Conservation (phyloP, 2,888 invertebrate species). For the Erpobdella octoculata region DNA sequence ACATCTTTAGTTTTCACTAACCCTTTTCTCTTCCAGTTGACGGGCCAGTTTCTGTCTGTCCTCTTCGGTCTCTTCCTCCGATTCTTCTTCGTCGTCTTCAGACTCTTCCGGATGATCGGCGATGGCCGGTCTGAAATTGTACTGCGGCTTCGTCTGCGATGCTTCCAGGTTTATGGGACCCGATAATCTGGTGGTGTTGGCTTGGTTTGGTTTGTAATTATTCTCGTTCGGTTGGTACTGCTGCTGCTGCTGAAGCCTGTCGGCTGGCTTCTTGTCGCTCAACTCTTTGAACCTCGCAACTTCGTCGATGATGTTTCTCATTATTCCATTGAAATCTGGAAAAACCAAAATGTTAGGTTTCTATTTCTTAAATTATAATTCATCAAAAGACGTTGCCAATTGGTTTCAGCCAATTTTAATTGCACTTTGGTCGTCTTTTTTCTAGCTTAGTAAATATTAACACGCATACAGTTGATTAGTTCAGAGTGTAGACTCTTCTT, state of each 20-base stretch:
- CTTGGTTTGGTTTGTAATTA: not conserved
- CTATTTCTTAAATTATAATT: not conserved
- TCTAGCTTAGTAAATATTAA: no score
- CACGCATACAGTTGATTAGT: no score
- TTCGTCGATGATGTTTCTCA: not conserved
- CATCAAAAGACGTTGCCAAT: not conserved
- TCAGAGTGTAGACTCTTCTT: not conserved
- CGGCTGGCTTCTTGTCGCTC: not conserved
- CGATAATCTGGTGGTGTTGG: slow-evolving; percentile 8
- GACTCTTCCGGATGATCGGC: slow-evolving; percentile 8
- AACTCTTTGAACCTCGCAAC: slow-evolving; percentile 5
- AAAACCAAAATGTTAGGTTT: no score
- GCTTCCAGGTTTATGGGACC: slow-evolving; percentile 13
- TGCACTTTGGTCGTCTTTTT: not conserved
- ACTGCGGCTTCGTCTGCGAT: slow-evolving; percentile 2
- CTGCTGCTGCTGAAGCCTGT: not conserved
- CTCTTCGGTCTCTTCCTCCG: not conserved
- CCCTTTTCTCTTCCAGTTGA: not conserved
- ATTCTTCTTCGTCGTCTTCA: slow-evolving; percentile 11
- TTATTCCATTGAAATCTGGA: slow-evolving; percentile 16
- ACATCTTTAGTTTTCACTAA: no score
- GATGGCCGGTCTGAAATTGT: not conserved
- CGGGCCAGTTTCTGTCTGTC: not conserved
- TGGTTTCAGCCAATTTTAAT: not conserved
- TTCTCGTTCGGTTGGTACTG: not conserved